Evolutionary conservation across 1,140 invertebrate species (phyloP), one percentile per base, ranked within the genome.

Genomic region (Zaprionus capensis): DNA sequence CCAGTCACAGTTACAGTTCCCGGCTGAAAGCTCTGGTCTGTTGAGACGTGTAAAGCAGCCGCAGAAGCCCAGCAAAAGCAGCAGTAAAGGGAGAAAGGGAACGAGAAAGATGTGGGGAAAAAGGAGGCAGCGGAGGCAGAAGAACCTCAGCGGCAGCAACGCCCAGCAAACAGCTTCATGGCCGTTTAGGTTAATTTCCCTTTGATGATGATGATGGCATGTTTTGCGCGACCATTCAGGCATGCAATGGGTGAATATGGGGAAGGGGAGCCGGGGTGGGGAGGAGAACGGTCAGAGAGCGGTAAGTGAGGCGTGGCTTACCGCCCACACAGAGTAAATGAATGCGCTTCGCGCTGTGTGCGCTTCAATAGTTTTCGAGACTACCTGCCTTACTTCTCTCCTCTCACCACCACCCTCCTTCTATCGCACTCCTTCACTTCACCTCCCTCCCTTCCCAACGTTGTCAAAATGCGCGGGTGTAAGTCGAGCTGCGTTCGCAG

Each of bases 101-200:
- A 61, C 41, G 26, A n/a, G 17, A 6, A 51, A 59, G 57, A 24
- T 9, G 41, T 46, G n/a, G 15, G 14, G 11, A 22, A 20, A 20
- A 20, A 14, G 46, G 20, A 51, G 46, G 20, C 11, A 51, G 46
- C 2, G 17, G 17, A 41, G 38, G 38, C 38, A 41, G 38, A 34
- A 34, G 38, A 72, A 69, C 38, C 59, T 70, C 67, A 34, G 72
- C 41, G 70, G 69, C 71, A 73, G 67, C 22, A 70, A 67, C 83
- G 82, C 66, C 69, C 74, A 67, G 63, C 77, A 73, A 71, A 55
- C 80, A 80, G 78, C 81, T 88, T 84, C 81, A 87, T 90, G 84
- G 84, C 81, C 85, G 85, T 78, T 88, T 88, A 84, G 84, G 84
- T 88, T 83, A 84, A 90, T 84, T 88, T 90, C 85, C 81, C 84